Evolutionary conservation across 2,797 vertebrate species (phyloP), one percentile per base, ranked within the genome.

Genomic region (Catamblyrhynchus diadema): DNA sequence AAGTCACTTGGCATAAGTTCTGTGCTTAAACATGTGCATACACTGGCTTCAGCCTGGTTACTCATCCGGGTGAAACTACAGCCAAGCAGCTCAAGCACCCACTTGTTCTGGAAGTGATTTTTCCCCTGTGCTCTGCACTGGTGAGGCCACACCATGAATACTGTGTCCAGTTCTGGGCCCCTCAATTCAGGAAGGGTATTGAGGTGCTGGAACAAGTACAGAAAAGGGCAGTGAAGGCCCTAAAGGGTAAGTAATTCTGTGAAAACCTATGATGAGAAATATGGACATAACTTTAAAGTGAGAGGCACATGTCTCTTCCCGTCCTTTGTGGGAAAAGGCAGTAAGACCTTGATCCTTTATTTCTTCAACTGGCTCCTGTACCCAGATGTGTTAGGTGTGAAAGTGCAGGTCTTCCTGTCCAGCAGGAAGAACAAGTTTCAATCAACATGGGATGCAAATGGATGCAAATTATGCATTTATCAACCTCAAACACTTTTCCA

Each of bases 381-480:
- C 22, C 8, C 35, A 79, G 22, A 70, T 23, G 5, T 30, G 7
- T 39, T 65, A 28, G 11, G 21, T 2, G 3, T 62, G n/a, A 67
- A 83, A 57, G 23, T 59, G 20, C 32, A 71, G 45, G 24, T 73
- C 74, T 90, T 92, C 64, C 50, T 59, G 72, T n/a, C 73, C 28
- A 80, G 44, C 69, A 65, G 65, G 79, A 91, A 83, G 54, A 90
- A 47, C 75, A 87, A 83, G 84, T 83, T 89, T 44, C 75, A 91
- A 44, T 81, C 62, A 79, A 23, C 20, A 45, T 45, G 54, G 47
- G 5, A 91, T 61, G 66, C 66, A 96, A 81, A 93, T 61, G 37
- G 8, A 91, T 74, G 84, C 64, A 94, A 92, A 97, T 92, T 66
- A 93, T 80, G 65, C 71, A 72, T 23, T 96, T 94, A 93, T 95